phyloP scores from a whole-genome alignment of 2,113 vertebrate species.

The Channa maculata region DNA sequence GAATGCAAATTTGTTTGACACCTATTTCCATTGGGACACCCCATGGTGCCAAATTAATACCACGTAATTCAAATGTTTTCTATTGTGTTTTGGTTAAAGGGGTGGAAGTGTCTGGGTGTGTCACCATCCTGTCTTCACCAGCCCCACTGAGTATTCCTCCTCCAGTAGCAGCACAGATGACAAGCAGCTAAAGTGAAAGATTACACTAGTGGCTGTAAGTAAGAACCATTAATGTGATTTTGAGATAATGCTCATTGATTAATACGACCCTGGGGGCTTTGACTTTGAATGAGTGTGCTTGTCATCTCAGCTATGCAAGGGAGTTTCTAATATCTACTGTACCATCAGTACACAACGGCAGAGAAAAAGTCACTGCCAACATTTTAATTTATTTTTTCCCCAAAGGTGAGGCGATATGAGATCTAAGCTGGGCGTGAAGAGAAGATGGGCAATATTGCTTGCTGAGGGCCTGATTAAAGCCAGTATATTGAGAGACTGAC shows the following conservation, averaged over 20 bases:
- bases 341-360: constrained; percentile 44
- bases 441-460: constrained; percentile 54
- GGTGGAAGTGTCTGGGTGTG: constrained; percentile 32
- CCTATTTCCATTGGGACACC: constrained; percentile 21
- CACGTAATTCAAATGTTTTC: constrained; percentile 33
- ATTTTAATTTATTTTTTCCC: constrained; percentile 67
- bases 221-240: constrained; percentile 72
- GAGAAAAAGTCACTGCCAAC: constrained; percentile 29
- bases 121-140: constrained; percentile 18
- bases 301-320: constrained; percentile 47
- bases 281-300: constrained; percentile 67
- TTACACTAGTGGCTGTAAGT: constrained; percentile 54
- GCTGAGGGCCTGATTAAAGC: constrained; percentile 62
- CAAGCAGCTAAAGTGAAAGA: constrained; percentile 61
- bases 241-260: constrained; percentile 71
- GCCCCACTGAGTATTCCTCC: constrained; percentile 25
- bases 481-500: constrained; percentile 42
- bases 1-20: constrained; percentile 60
- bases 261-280: constrained; percentile 52
- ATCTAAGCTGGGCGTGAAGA: constrained; percentile 45
- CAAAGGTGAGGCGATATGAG: constrained; percentile 62
- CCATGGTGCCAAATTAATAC: constrained; percentile 58
- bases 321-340: constrained; percentile 48
- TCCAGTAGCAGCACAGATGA: constrained; percentile 26
- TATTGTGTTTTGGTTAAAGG: constrained; percentile 32